Percentiles rank a stretch among this genome's conserved stretches.
phyloP scores from a whole-genome alignment of 1,140 invertebrate genomes.

The Centruroides sculpturatus region DNA sequence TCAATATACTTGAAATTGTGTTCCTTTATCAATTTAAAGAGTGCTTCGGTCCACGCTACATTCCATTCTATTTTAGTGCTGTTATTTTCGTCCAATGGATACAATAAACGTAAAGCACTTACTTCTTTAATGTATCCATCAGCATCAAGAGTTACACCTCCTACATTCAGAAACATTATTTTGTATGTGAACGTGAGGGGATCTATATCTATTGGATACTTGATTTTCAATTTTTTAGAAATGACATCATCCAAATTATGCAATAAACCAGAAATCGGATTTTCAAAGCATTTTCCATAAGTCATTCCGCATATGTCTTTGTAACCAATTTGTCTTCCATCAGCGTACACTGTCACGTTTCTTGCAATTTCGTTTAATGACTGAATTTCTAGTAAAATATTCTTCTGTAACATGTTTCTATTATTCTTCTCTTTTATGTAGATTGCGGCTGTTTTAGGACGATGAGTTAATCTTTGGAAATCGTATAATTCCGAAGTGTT shows the following conservation, averaged over 20 bases:
- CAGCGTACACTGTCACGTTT: too few relatives aligned
- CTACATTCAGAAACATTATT: slow-evolving; percentile 70
- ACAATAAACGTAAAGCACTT: slow-evolving; percentile 64
- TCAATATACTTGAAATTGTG: slow-evolving; percentile 61
- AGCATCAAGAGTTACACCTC: slow-evolving; percentile 54
- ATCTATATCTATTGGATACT: slow-evolving; percentile 71
- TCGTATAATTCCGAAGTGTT: too few relatives aligned
- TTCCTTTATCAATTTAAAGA: slow-evolving; percentile 57
- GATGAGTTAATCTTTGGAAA: too few relatives aligned
- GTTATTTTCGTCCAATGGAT: slow-evolving; percentile 65
- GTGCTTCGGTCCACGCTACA: slow-evolving; percentile 61
- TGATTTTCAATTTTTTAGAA: slow-evolving; percentile 54
- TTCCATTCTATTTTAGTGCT: slow-evolving; percentile 60
- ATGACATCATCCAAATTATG: slow-evolving; percentile 58
- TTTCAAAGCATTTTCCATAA: slow-evolving; percentile 46
- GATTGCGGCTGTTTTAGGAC: too few relatives aligned
- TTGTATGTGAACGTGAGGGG: slow-evolving; percentile 67
- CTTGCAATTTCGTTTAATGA: too few relatives aligned
- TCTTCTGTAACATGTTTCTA: too few relatives aligned
- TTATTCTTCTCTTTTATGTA: too few relatives aligned
- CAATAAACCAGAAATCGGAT: slow-evolving; percentile 54
- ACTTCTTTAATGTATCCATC: slow-evolving; percentile 54
- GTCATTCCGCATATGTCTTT: too few relatives aligned
- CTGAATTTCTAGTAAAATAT: too few relatives aligned
- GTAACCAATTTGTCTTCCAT: too few relatives aligned